Conservation (phyloP, 2,113 vertebrate genomes). For the Pelecanus crispus region DNA sequence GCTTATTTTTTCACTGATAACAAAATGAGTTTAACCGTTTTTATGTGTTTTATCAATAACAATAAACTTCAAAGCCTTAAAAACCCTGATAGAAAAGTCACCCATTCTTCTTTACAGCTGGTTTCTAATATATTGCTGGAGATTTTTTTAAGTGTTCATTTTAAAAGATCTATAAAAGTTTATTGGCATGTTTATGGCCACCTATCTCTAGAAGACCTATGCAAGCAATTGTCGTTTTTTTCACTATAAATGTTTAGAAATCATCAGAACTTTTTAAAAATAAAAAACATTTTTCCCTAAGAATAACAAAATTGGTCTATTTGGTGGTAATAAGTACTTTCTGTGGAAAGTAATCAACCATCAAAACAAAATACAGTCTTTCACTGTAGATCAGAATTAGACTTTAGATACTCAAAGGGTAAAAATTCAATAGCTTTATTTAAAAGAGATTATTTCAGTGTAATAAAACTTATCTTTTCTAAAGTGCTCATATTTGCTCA, state of each 20-base stretch:
- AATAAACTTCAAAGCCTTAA: neutral
- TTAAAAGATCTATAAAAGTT: neutral
- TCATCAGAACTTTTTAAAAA: neutral
- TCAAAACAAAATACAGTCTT: neutral
- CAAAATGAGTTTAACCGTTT: neutral
- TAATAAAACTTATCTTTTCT: neutral
- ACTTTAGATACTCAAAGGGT: neutral
- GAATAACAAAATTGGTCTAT: neutral
- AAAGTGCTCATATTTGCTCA: neutral
- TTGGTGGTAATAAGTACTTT: neutral
- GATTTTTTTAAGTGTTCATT: neutral
- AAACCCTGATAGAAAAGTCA: neutral
- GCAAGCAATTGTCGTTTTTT: neutral
- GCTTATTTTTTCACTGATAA: neutral
- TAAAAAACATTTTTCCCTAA: neutral
- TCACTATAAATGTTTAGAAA: neutral
- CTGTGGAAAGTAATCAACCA: neutral
- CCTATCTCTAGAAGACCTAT: neutral
- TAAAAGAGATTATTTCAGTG: neutral
- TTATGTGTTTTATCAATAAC: neutral
- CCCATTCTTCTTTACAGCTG: neutral
- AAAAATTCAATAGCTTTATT: neutral
- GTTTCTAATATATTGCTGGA: neutral
- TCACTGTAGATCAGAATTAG: neutral
- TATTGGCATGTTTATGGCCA: neutral